Evolutionary conservation across 1,140 invertebrate genomes (phyloP).

Genomic region (Heliconius nattereri): DNA sequence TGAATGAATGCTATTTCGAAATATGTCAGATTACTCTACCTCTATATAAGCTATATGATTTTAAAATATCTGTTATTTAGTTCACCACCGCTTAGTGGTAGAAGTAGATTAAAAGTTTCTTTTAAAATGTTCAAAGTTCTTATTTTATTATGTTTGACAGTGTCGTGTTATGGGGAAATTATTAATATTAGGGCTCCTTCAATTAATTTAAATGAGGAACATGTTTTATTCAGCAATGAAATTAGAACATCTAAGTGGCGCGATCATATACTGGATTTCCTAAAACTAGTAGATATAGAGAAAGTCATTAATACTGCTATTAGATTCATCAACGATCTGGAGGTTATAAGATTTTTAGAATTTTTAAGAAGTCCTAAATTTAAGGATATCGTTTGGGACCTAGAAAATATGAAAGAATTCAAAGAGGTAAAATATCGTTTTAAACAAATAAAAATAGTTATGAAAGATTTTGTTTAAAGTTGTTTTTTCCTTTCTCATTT

Average conservation of each 20-base stretch:
- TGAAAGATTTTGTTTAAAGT: constrained; percentile 18
- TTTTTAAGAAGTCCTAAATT: constrained; percentile 38
- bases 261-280: constrained; percentile 41
- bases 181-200: too few species aligned
- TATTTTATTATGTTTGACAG: too few species aligned
- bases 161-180: too few species aligned
- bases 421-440: constrained; percentile 43
- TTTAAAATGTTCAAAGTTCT: too few species aligned
- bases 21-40: background rate
- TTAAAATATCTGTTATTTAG: background rate
- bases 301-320: constrained; percentile 39
- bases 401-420: constrained; percentile 48
- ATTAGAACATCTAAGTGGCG: background rate
- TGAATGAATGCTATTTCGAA: background rate
- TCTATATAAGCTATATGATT: background rate
- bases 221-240: background rate
- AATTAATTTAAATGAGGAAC: too few species aligned
- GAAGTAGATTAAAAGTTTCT: too few species aligned
- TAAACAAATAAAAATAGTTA: too few species aligned
- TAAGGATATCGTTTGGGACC: constrained; percentile 42
- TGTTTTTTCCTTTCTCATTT: background rate
- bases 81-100: background rate
- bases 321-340: constrained; percentile 44
- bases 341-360: constrained; percentile 46
- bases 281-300: constrained; percentile 45